Percentiles rank a stretch among this genome's conserved stretches.
phyloP scores from a whole-genome alignment of 2,888 invertebrate species.

The Lamellibrachia columna region DNA sequence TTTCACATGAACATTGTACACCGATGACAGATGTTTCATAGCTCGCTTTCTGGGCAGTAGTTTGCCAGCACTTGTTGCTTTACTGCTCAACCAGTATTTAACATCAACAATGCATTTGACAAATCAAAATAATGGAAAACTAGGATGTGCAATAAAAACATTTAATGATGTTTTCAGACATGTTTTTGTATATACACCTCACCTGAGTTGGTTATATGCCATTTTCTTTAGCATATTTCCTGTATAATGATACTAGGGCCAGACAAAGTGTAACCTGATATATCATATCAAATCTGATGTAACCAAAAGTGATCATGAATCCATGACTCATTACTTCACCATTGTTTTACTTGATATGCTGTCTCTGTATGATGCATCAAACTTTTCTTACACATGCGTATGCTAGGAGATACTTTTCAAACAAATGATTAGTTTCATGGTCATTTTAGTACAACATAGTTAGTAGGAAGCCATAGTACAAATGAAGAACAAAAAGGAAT shows the following conservation, averaged over 20 bases:
- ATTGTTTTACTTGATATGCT: background rate
- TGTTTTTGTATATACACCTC: background rate
- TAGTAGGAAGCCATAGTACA: background rate
- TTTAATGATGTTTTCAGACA: background rate
- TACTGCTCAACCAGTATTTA: background rate
- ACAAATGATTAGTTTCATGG: background rate
- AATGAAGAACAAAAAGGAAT: background rate
- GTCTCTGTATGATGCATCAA: background rate
- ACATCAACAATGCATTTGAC: background rate
- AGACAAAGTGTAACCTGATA: background rate
- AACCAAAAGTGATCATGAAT: background rate
- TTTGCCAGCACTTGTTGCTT: no score
- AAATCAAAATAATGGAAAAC: background rate
- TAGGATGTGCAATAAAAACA: background rate
- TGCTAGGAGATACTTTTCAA: background rate
- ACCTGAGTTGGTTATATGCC: background rate
- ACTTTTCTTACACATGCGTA: background rate
- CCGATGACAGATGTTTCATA: no score
- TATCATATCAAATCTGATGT: background rate
- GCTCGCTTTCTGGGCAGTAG: no score
- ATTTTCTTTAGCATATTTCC: background rate
- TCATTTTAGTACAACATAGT: background rate
- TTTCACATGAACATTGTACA: no score
- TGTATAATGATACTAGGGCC: background rate
- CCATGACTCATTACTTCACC: background rate